Percentiles rank a stretch among this genome's conserved stretches.
phyloP scores from a whole-genome alignment of 2,113 vertebrate species.

The Mormyrus iriodes region DNA sequence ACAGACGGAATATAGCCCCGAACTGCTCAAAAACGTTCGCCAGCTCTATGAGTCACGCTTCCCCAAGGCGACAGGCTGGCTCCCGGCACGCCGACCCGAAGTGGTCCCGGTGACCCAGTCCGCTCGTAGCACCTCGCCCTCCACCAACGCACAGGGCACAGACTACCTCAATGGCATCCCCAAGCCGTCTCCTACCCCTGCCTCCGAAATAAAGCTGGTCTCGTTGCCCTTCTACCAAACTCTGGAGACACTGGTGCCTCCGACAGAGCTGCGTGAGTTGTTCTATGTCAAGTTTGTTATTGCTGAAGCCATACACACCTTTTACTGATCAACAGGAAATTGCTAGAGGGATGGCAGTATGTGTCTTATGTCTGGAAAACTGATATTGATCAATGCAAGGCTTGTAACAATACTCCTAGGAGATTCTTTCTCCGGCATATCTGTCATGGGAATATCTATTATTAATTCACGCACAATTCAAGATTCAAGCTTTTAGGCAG shows the following conservation, averaged over 20 bases:
- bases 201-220: slow-evolving; percentile 80
- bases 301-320: not conserved
- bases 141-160: slow-evolving; percentile 67
- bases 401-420: not conserved
- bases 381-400: not conserved
- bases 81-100: slow-evolving; percentile 66
- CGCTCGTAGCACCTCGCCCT: slow-evolving; percentile 59
- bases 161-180: slow-evolving; percentile 95
- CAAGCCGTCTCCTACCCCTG: slow-evolving; percentile 58
- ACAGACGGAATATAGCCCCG: slow-evolving; percentile 93
- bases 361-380: not conserved
- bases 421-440: not conserved
- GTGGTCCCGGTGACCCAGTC: slow-evolving; percentile 66
- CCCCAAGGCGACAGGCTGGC: slow-evolving; percentile 69
- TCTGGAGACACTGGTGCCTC: slow-evolving; percentile 84
- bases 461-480: not conserved
- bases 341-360: too few relatives aligned
- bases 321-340: not conserved
- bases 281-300: not conserved
- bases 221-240: slow-evolving; percentile 92
- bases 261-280: slow-evolving; percentile 84
- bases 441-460: not conserved
- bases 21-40: slow-evolving; percentile 93
- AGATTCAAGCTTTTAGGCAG: not conserved
- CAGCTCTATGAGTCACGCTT: slow-evolving; percentile 95